These are phyloP conservation scores for Hippolais icterina DNA, from an alignment of 2,113 vertebrate genomes.

Conservation along the genomic window DNA sequence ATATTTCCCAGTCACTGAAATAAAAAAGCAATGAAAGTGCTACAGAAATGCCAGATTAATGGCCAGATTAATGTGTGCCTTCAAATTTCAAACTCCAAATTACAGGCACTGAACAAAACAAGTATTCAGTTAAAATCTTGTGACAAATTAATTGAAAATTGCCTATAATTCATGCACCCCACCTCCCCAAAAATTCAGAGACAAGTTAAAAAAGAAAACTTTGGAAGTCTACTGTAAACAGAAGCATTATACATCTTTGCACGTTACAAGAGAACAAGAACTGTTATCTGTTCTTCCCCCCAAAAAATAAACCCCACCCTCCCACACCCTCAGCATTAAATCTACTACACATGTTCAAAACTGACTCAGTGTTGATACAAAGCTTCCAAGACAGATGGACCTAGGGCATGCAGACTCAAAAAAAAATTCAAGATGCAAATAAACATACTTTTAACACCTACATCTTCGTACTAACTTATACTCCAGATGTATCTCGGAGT, in stretches of 20 bases:
- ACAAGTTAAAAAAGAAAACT: neutral
- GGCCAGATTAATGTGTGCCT: neutral
- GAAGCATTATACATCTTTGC: neutral
- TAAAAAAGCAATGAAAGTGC: neutral
- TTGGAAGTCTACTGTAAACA: neutral
- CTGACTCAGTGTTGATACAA: neutral
- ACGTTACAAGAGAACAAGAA: neutral
- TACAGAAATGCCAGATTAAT: neutral
- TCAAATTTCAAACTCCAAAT: neutral
- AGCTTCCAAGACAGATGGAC: neutral
- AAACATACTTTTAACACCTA: neutral
- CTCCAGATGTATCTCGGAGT: accelerated
- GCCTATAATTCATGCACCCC: neutral
- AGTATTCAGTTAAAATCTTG: neutral
- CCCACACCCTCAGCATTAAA: neutral
- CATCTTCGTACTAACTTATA: neutral
- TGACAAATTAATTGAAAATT: neutral
- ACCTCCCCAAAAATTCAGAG: neutral
- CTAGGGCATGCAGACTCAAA: neutral
- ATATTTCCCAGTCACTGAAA: neutral
- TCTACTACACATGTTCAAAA: neutral
- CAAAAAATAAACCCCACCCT: neutral
- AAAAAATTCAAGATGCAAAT: neutral
- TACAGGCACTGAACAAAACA: neutral
- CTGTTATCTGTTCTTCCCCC: neutral